Conservation (phyloP, 30 jellyfish, hydroid and myxozoan species). For the Aurelia sp. region DNA sequence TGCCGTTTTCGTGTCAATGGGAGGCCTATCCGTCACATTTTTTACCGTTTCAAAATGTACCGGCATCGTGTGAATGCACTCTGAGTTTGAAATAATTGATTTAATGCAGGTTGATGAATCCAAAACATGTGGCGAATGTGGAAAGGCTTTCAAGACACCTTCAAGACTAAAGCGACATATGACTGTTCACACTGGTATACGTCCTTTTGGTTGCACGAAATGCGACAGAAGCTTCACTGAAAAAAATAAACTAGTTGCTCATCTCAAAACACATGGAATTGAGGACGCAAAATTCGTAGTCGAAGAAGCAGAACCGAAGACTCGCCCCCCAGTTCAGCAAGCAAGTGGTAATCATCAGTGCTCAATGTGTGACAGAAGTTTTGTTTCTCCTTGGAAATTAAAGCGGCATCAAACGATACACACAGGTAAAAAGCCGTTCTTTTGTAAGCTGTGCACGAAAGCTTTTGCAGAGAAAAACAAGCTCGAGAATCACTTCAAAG, state of each 20-base stretch:
- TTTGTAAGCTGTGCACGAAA: slow-evolving; percentile 56
- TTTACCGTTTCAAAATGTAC: too few relatives aligned
- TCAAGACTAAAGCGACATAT: slow-evolving; percentile 58
- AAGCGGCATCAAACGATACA: slow-evolving; percentile 63
- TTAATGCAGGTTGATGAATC: slow-evolving; percentile 13
- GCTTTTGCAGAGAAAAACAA: slow-evolving; percentile 71
- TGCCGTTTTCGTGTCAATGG: too few relatives aligned
- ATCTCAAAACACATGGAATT: slow-evolving; percentile 46
- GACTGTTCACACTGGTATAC: slow-evolving; percentile 60
- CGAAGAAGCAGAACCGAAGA: background rate
- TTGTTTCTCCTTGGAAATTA: slow-evolving; percentile 73
- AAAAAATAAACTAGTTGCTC: slow-evolving; percentile 32
- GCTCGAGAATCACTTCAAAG: slow-evolving; percentile 57
- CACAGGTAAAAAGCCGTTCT: slow-evolving; percentile 68
- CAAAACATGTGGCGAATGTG: slow-evolving; percentile 60
- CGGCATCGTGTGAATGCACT: too few relatives aligned
- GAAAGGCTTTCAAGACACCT: slow-evolving; percentile 53
- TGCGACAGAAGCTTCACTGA: slow-evolving; percentile 55
- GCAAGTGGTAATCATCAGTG: slow-evolving; percentile 60
- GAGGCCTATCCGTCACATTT: too few relatives aligned
- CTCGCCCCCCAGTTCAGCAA: slow-evolving; percentile 17
- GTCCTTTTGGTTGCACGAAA: slow-evolving; percentile 44
- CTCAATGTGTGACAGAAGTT: slow-evolving; percentile 27
- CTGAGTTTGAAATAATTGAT: too few relatives aligned
- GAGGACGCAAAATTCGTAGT: slow-evolving; percentile 1